phyloP scores from a whole-genome alignment of 1,140 invertebrate genomes.

The Agrypnia vestita region DNA sequence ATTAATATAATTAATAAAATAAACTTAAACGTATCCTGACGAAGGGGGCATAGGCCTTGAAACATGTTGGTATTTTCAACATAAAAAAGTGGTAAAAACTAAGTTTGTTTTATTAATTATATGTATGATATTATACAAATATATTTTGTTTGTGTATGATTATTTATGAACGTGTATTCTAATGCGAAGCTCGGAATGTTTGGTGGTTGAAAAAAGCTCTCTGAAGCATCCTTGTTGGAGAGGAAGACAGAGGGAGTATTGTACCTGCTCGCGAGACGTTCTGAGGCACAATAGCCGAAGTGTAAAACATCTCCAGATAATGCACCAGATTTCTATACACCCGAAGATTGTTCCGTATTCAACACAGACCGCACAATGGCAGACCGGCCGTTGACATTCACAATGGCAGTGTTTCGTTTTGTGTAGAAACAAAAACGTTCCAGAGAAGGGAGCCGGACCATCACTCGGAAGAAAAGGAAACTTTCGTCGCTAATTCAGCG shows the following conservation, averaged over 20 bases:
- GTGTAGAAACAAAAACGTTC: not conserved
- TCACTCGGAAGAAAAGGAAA: not conserved
- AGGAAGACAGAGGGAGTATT: not conserved
- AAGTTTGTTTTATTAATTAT: too few species aligned
- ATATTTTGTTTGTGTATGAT: too few species aligned
- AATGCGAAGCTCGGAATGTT: too few species aligned
- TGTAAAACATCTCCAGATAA: constrained; percentile 8
- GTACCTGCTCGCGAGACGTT: not conserved
- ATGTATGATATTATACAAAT: too few species aligned
- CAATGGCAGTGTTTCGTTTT: not conserved
- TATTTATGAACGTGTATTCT: too few species aligned
- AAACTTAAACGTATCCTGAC: too few species aligned
- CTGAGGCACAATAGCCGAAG: not conserved
- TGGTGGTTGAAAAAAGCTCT: too few species aligned
- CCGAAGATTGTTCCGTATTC: not conserved
- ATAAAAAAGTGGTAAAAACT: too few species aligned
- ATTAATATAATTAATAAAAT: too few species aligned
- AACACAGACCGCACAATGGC: not conserved
- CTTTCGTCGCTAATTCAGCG: not conserved
- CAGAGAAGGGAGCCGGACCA: not conserved
- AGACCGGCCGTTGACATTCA: constrained; percentile 7
- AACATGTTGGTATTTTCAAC: too few species aligned
- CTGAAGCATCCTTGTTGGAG: too few species aligned
- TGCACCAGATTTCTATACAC: not conserved
- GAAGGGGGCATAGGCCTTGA: too few species aligned